Evolutionary conservation across 2,113 vertebrate genomes (phyloP).

Genomic region (Erythrolamprus reginae): DNA sequence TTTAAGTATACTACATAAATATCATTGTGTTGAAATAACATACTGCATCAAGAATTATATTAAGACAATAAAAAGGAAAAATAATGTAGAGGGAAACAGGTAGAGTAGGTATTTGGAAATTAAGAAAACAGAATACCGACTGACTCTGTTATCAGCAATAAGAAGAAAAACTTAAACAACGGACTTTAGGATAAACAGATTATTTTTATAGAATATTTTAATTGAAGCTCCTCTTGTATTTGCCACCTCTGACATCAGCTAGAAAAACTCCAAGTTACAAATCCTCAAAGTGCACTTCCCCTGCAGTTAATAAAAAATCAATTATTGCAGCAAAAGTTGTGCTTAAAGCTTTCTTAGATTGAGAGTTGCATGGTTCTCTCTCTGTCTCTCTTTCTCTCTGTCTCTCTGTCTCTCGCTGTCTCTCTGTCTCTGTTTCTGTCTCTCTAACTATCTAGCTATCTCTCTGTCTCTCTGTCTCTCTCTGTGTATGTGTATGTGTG

Average conservation of each 20-base stretch:
- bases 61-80: background rate
- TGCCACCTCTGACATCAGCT: background rate
- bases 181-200: background rate
- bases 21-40: background rate
- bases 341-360: slow-evolving; percentile 28
- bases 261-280: background rate
- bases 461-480: no score
- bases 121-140: background rate
- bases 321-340: background rate
- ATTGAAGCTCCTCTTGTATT: background rate
- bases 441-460: no score
- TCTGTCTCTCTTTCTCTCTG: no score
- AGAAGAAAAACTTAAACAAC: background rate
- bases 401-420: no score
- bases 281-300: background rate
- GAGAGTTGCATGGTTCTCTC: no score
- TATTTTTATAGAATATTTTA: background rate
- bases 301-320: background rate
- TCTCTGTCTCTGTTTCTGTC: no score
- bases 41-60: background rate
- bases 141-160: background rate
- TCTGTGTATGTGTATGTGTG: no score
- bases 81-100: background rate
- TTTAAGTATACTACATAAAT: background rate
- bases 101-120: background rate